Evolutionary conservation across 2,888 invertebrate species (phyloP).

Genomic region (Amiota minor): DNA sequence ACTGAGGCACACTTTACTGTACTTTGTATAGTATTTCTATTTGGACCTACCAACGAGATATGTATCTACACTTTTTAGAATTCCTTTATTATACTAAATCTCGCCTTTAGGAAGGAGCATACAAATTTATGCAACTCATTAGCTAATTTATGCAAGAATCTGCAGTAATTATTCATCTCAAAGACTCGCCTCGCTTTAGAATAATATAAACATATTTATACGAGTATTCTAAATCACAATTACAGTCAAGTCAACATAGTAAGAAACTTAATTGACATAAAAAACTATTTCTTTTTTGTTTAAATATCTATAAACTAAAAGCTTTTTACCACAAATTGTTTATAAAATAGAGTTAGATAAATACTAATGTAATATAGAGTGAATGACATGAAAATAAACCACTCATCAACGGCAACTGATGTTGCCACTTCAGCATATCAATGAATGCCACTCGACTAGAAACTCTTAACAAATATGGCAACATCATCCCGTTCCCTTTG

Average conservation of each 20-base stretch:
- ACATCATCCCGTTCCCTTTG: not conserved
- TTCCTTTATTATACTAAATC: not conserved
- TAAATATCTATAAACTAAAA: too few relatives aligned
- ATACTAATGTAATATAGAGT: too few relatives aligned
- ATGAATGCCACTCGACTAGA: conserved; percentile 30
- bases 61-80: not conserved
- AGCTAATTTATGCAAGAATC: not conserved
- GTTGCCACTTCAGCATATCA: not conserved
- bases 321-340: too few relatives aligned
- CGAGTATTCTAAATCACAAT: too few relatives aligned
- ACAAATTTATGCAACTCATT: conserved; percentile 14
- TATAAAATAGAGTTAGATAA: too few relatives aligned
- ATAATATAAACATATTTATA: too few relatives aligned
- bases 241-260: too few relatives aligned
- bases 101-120: not conserved
- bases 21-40: not conserved
- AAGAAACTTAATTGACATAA: too few relatives aligned
- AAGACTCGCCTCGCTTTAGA: too few relatives aligned
- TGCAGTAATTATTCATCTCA: not conserved
- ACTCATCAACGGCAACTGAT: conserved; percentile 8
- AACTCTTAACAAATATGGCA: conserved; percentile 39
- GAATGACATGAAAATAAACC: too few relatives aligned
- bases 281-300: too few relatives aligned
- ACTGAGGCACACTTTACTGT: too few relatives aligned
- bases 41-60: not conserved